Conservation (phyloP, 2,888 invertebrate genomes). For the Morpho deidamia region DNA sequence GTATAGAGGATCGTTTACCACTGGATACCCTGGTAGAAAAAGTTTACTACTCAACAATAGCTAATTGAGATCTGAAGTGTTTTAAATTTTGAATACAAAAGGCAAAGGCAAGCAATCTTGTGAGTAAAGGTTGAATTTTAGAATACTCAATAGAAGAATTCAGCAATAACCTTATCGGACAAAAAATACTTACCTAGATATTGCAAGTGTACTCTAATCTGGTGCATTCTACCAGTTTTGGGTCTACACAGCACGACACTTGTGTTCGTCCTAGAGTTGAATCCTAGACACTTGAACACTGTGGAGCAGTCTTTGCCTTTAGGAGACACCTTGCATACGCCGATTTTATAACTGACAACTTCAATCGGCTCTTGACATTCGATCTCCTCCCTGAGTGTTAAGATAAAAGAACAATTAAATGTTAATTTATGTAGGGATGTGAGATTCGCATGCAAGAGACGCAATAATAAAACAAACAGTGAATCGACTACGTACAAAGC, state of each 20-base stretch:
- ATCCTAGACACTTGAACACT: constrained; percentile 92
- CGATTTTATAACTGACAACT: constrained; percentile 96
- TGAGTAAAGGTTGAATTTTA: too few relatives aligned
- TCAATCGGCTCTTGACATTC: constrained; percentile 95
- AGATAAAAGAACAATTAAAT: not conserved
- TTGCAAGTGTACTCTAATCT: constrained; percentile 98
- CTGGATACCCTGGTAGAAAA: constrained; percentile 87
- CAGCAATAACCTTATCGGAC: too few relatives aligned
- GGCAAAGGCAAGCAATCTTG: too few relatives aligned
- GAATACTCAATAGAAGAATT: too few relatives aligned
- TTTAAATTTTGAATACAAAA: too few relatives aligned
- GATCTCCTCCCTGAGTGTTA: constrained; percentile 81
- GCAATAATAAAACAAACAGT: too few relatives aligned
- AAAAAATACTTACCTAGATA: constrained; percentile 85
- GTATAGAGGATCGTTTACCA: constrained; percentile 98
- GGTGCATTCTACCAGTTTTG: constrained; percentile 98
- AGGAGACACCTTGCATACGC: constrained; percentile 95
- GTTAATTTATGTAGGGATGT: too few relatives aligned
- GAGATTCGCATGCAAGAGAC: too few relatives aligned
- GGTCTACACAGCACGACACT: constrained; percentile 97
- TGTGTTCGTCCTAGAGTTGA: constrained; percentile 91
- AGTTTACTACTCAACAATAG: not conserved
- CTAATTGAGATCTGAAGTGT: too few relatives aligned
- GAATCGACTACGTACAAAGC: too few relatives aligned
- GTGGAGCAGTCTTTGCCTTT: constrained; percentile 96